These are phyloP conservation scores for Hoplostethus mediterraneus DNA, from an alignment of 2,797 vertebrate species.

Conservation along the genomic window DNA sequence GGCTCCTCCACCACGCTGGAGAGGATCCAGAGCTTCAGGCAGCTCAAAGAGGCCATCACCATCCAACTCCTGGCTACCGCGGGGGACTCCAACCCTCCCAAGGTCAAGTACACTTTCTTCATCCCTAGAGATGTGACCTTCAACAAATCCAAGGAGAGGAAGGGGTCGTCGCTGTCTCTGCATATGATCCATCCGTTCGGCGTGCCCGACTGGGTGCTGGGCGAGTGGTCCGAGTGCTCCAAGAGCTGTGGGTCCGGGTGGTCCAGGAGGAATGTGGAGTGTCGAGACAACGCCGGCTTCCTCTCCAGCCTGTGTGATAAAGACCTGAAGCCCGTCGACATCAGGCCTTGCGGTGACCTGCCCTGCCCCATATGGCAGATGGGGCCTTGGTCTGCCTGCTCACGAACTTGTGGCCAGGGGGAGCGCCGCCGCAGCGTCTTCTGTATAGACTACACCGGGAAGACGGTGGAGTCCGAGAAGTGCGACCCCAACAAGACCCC, in stretches of 20 bases:
- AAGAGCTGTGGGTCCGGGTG: slow-evolving; percentile 93
- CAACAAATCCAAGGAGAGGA: slow-evolving; percentile 84
- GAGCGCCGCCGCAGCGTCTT: slow-evolving; percentile 83
- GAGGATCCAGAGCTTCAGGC: slow-evolving; percentile 93
- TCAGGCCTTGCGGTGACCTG: slow-evolving; percentile 89
- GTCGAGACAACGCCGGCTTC: slow-evolving; percentile 86
- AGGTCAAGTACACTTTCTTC: slow-evolving; percentile 95
- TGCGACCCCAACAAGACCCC: slow-evolving; percentile 84
- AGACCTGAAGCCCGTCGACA: slow-evolving; percentile 89
- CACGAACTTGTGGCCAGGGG: slow-evolving; percentile 87
- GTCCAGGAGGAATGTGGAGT: slow-evolving; percentile 93
- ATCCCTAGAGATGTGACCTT: slow-evolving; percentile 90
- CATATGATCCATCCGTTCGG: slow-evolving; percentile 88
- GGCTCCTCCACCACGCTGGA: slow-evolving; percentile 95
- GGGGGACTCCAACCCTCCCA: slow-evolving; percentile 87
- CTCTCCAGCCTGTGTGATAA: slow-evolving; percentile 85
- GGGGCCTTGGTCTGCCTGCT: slow-evolving; percentile 90
- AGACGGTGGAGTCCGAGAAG: slow-evolving; percentile 82
- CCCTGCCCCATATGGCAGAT: slow-evolving; percentile 92
- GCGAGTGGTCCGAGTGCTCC: slow-evolving; percentile 95
- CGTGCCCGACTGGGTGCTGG: slow-evolving; percentile 89
- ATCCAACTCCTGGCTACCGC: slow-evolving; percentile 91
- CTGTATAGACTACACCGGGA: slow-evolving; percentile 87
- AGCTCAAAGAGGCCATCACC: slow-evolving; percentile 88
- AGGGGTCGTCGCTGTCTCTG: slow-evolving; percentile 70